Percentiles rank a stretch among this genome's conserved stretches.
phyloP scores from a whole-genome alignment of 23 tunicate species.

The Halocynthia aurantium region DNA sequence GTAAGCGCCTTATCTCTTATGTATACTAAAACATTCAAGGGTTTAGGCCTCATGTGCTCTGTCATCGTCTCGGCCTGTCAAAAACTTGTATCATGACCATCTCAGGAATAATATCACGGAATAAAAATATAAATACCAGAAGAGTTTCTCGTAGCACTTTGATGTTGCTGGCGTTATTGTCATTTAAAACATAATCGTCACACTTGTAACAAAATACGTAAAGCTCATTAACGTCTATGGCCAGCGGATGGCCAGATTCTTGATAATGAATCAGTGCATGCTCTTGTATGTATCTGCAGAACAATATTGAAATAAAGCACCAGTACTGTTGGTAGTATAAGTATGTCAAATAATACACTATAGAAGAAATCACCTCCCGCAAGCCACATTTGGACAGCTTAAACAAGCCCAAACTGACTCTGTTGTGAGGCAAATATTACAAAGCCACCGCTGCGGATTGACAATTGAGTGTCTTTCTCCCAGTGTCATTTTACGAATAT shows the following conservation, averaged over 20 bases:
- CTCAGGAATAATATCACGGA: neutral
- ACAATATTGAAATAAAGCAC: neutral
- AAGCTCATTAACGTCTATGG: slow-evolving; percentile 77
- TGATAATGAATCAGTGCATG: slow-evolving; percentile 77
- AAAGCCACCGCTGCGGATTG: slow-evolving; percentile 76
- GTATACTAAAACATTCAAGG: no score
- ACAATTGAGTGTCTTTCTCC: slow-evolving; percentile 86
- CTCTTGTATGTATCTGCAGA: slow-evolving; percentile 66
- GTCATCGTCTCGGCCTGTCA: no score
- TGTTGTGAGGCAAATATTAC: slow-evolving; percentile 69
- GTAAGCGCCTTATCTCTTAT: no score
- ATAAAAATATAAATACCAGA: slow-evolving; percentile 39
- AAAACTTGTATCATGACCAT: no score
- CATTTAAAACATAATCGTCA: slow-evolving; percentile 82
- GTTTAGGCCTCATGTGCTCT: no score
- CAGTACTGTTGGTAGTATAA: neutral
- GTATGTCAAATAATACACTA: neutral
- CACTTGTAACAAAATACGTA: slow-evolving; percentile 86
- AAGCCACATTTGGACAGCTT: slow-evolving; percentile 94
- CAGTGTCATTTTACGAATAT: slow-evolving; percentile 69
- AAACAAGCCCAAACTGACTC: slow-evolving; percentile 92
- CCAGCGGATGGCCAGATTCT: slow-evolving; percentile 68
- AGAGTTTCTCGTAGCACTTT: slow-evolving; percentile 84
- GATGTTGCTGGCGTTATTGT: slow-evolving; percentile 75
- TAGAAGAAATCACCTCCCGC: slow-evolving; percentile 61